Base-by-base conservation (phyloP, 2,888 invertebrate genomes). In the Megamerina dolium region DNA sequence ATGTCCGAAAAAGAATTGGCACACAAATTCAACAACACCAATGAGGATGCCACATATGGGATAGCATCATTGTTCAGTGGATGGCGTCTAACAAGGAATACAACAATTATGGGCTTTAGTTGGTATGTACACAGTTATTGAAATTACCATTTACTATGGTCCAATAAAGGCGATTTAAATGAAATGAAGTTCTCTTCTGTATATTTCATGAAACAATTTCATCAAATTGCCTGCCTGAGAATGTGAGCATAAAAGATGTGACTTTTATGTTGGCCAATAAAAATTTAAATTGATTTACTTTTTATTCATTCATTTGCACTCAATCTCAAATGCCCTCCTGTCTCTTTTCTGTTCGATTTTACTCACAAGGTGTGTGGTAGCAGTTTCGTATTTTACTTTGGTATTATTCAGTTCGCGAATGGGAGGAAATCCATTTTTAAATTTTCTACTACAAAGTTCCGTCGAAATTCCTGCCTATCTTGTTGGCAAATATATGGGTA, bases 401-500 rank as follows among this genome's bases (percentile, higher is more conserved):
- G 59, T 77, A 18, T 64, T 80, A 51, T 77, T 74, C 56, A 75
- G 77, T 54, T 75, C 75, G 46, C 72, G 69, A 30, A 69, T 79
- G 58, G 75, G 75, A 42, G 80, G 79, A 26, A 82, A 82, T 67
- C 81, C 82, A 10, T 82, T 80, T 60, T 56, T 82, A 47, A 82
- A 81, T 63, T 81, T 79, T 63, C 75, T 81, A 41, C 74, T 77
- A 60, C 79, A 83, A 65, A 74, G 78, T 41, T 54, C 79, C 23
- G 78, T 77, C 17, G 83, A 83, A 65, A 68, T 82, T 30, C 83
- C 83, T 1, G 79, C 79, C 4, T 77, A 77, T 60, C 63, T 80
- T 35, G 44, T 80, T 34, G 82, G 77, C 23, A 76, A 76, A 51
- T 76, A 72, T 55, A 40, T 64, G 50, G 68, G 70, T 70, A 56